Conservation (phyloP, 2,888 invertebrate species). For the Sipha maydis region DNA sequence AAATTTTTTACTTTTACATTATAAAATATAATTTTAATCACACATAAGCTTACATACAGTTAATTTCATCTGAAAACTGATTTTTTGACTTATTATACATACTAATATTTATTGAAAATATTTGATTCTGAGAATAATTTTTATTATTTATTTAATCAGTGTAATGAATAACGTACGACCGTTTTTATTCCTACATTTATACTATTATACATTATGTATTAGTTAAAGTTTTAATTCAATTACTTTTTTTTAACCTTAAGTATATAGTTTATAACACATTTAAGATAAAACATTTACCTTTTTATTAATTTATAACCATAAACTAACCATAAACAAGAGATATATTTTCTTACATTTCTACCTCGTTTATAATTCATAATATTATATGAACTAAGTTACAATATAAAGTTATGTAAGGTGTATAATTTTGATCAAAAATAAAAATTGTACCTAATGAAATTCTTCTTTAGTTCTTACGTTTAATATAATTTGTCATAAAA, state of each 20-base stretch:
- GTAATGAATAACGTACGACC: not conserved
- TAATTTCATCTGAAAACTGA: not conserved
- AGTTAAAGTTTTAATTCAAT: not conserved
- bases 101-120: not conserved
- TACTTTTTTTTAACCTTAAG: not conserved
- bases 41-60: not conserved
- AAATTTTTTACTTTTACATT: not conserved
- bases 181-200: not conserved
- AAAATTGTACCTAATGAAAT: not conserved
- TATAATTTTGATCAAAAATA: not conserved
- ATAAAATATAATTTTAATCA: not conserved
- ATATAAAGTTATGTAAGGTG: not conserved
- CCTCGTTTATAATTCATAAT: not conserved
- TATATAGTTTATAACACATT: not conserved
- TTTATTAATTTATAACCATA: too few relatives aligned
- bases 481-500: too few relatives aligned
- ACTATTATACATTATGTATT: too few relatives aligned
- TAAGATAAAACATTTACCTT: not conserved
- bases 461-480: not conserved
- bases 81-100: not conserved
- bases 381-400: not conserved
- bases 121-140: not conserved
- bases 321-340: too few relatives aligned
- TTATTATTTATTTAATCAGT: not conserved
- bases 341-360: not conserved